Percentiles rank a stretch among this genome's conserved stretches.
Conservation (phyloP, 1,140 invertebrate genomes). For the Antheraea pernyi region DNA sequence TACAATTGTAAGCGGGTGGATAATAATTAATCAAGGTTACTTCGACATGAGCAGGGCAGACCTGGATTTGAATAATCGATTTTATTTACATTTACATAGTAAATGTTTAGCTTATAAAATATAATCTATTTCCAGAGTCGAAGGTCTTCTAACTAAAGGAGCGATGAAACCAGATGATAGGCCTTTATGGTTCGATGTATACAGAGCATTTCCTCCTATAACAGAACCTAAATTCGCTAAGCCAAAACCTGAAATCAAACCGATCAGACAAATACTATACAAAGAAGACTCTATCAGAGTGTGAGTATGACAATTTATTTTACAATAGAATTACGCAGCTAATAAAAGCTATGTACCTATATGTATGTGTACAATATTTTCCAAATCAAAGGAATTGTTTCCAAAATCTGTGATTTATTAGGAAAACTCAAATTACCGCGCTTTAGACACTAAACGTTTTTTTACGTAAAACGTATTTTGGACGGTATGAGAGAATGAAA, state of each 20-base stretch:
- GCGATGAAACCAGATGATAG: conserved; percentile 88
- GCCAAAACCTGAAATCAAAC: conserved; percentile 74
- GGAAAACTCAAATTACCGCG: no score
- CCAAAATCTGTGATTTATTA: no score
- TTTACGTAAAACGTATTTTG: no score
- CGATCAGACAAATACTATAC: conserved; percentile 88
- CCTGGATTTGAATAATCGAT: no score
- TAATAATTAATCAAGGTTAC: no score
- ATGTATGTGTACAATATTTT: no score
- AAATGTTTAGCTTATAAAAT: neutral
- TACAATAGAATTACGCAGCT: neutral
- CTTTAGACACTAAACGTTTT: no score
- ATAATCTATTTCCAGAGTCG: conserved; percentile 79
- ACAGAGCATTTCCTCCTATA: conserved; percentile 91
- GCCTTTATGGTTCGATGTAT: conserved; percentile 95
- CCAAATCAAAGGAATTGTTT: no score
- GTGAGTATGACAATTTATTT: conserved; percentile 79
- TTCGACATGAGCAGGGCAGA: no score
- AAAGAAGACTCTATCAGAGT: conserved; percentile 91
- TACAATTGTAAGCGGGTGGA: no score
- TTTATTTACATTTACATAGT: neutral
- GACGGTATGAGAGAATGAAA: no score
- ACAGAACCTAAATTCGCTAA: conserved; percentile 87
- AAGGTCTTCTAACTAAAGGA: conserved; percentile 86
- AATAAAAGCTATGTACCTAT: no score